Conservation (phyloP, 2,888 invertebrate genomes). For the Drosophila picticornis region DNA sequence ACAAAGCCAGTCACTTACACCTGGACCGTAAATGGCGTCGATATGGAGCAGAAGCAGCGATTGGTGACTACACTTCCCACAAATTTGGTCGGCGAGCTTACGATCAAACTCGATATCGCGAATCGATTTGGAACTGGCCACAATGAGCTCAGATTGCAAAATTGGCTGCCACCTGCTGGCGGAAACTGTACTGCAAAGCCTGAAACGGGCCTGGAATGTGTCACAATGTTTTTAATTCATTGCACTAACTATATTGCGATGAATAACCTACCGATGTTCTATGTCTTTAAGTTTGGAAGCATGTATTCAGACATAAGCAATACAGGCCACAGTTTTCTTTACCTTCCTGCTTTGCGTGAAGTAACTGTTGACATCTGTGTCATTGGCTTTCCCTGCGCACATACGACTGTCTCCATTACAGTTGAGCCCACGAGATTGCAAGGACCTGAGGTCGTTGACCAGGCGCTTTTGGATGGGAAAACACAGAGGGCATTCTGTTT, state of each 20-base stretch:
- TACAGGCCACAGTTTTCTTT: conserved; percentile 11
- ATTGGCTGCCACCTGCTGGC: neutral
- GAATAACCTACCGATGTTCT: conserved; percentile 2
- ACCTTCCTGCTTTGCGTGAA: neutral
- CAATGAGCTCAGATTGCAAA: conserved; percentile 4
- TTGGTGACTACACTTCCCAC: conserved; percentile 4
- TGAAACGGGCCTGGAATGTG: conserved; percentile 16
- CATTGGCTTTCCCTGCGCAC: neutral
- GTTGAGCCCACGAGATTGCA: neutral
- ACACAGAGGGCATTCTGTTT: conserved; percentile 28
- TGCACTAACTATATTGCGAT: neutral
- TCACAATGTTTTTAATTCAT: conserved; percentile 11
- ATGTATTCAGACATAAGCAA: conserved; percentile 6
- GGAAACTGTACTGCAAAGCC: conserved; percentile 7
- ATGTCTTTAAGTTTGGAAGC: conserved; percentile 12
- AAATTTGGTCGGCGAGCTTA: neutral
- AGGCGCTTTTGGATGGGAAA: neutral
- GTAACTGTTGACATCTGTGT: conserved; percentile 30
- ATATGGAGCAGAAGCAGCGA: conserved; percentile 7
- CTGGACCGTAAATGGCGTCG: conserved; percentile 23
- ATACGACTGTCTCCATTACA: neutral
- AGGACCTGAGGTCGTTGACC: neutral
- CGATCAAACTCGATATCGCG: conserved; percentile 1
- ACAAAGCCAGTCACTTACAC: conserved; percentile 3
- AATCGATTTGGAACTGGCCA: neutral